These are phyloP conservation scores for Periophthalmodon schlosseri DNA, from an alignment of 2,113 vertebrate genomes.

Conservation along the genomic window DNA sequence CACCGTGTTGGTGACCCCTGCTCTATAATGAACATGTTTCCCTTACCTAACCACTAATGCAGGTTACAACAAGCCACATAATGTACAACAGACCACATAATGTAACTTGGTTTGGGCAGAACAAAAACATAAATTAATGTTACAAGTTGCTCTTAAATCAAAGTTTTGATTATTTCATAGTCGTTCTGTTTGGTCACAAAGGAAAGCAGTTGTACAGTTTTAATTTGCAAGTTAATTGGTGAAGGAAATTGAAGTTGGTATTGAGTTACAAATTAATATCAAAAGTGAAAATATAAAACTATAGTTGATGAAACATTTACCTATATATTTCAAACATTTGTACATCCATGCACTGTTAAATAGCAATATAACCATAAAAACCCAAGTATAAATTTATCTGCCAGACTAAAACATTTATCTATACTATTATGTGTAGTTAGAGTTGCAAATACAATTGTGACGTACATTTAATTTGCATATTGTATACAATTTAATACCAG, in stretches of 20 bases:
- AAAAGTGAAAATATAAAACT: background rate
- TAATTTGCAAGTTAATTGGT: background rate
- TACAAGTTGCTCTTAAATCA: background rate
- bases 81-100: background rate
- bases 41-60: slow-evolving; percentile 5
- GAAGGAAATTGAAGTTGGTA: background rate
- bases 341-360: background rate
- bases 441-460: too few relatives aligned
- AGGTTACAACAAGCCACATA: background rate
- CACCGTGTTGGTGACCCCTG: too few relatives aligned
- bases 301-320: background rate
- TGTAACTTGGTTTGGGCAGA: background rate
- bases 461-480: background rate
- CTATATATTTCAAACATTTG: background rate
- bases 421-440: too few relatives aligned
- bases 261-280: background rate
- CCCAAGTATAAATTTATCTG: too few relatives aligned
- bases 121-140: background rate
- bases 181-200: background rate
- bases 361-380: background rate
- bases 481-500: background rate
- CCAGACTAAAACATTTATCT: background rate
- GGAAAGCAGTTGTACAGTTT: background rate
- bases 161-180: background rate
- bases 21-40: background rate